Percentiles rank a stretch among this genome's conserved stretches.
These are phyloP conservation scores for Byasa hedistus DNA, from an alignment of 2,888 invertebrate species.

Conservation along the genomic window DNA sequence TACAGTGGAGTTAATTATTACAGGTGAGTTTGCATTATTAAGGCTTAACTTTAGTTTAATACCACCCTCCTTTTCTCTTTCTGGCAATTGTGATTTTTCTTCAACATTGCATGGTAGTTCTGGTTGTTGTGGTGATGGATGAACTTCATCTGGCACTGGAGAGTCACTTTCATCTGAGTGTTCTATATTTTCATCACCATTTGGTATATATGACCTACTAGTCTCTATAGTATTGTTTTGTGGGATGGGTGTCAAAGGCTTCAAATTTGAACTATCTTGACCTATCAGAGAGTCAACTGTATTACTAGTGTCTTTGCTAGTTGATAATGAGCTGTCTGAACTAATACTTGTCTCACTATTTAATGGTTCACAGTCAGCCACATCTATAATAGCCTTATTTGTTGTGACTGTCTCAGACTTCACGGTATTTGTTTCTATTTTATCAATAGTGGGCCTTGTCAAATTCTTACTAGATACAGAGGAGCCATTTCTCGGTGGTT, in stretches of 20 bases:
- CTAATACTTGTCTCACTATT: constrained; percentile 58
- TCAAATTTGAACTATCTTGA: constrained; percentile 49
- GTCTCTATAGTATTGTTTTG: constrained; percentile 38
- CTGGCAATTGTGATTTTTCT: constrained; percentile 47
- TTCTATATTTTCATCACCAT: constrained; percentile 64
- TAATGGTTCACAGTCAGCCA: constrained; percentile 45
- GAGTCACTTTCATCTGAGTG: constrained; percentile 65
- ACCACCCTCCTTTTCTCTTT: constrained; percentile 67
- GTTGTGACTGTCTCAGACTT: constrained; percentile 51
- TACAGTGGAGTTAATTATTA: constrained; percentile 75
- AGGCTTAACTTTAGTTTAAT: constrained; percentile 73
- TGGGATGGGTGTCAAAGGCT: constrained; percentile 35
- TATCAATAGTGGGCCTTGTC: constrained; percentile 49
- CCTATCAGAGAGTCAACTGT: constrained; percentile 56
- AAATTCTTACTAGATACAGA: constrained; percentile 48
- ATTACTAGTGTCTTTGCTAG: constrained; percentile 55
- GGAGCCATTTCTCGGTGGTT: constrained; percentile 57
- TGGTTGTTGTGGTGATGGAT: constrained; percentile 40
- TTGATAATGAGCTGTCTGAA: constrained; percentile 49
- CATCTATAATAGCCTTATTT: constrained; percentile 45
- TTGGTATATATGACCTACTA: constrained; percentile 40
- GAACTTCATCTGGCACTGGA: constrained; percentile 48
- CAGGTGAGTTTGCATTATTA: constrained; percentile 73
- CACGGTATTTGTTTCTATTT: constrained; percentile 52
- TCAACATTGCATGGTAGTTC: constrained; percentile 41